These are phyloP conservation scores for Paralvinella palmiformis DNA, from an alignment of 1,140 invertebrate genomes.

Conservation along the genomic window DNA sequence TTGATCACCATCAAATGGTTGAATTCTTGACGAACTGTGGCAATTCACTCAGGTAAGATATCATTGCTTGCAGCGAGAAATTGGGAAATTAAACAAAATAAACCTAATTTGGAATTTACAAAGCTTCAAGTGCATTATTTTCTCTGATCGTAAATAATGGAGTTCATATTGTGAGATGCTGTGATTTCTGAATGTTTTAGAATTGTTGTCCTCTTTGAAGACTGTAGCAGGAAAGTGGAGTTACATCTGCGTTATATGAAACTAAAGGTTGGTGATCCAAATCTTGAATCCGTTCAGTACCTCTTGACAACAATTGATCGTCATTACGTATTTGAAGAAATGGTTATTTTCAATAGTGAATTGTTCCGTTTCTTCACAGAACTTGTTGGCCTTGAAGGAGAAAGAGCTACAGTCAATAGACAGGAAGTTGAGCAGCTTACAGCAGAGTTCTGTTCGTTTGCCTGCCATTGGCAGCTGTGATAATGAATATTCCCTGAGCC, in stretches of 20 bases:
- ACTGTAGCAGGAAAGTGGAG: slow-evolving; percentile 79
- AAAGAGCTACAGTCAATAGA: too few species aligned
- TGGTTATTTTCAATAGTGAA: too few species aligned
- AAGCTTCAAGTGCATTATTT: background rate
- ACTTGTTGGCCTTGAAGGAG: too few species aligned
- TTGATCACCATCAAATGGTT: slow-evolving; percentile 83
- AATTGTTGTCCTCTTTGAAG: slow-evolving; percentile 91
- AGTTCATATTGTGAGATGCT: background rate
- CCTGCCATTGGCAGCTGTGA: too few species aligned
- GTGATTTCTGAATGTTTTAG: slow-evolving; percentile 22
- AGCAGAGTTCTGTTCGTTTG: too few species aligned
- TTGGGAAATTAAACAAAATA: background rate
- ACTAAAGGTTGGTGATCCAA: slow-evolving; percentile 28
- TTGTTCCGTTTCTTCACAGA: too few species aligned
- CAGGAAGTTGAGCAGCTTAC: too few species aligned
- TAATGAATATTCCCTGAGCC: too few species aligned
- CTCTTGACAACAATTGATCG: too few species aligned
- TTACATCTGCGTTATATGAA: slow-evolving; percentile 32
- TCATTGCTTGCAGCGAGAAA: background rate
- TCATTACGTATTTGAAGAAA: too few species aligned
- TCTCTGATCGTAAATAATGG: background rate
- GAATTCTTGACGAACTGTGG: slow-evolving; percentile 85
- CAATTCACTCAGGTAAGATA: slow-evolving; percentile 65
- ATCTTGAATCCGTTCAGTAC: too few species aligned
- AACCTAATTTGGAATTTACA: background rate